Evolutionary conservation across 2,888 invertebrate species (phyloP).

Genomic region (Thereva unica): DNA sequence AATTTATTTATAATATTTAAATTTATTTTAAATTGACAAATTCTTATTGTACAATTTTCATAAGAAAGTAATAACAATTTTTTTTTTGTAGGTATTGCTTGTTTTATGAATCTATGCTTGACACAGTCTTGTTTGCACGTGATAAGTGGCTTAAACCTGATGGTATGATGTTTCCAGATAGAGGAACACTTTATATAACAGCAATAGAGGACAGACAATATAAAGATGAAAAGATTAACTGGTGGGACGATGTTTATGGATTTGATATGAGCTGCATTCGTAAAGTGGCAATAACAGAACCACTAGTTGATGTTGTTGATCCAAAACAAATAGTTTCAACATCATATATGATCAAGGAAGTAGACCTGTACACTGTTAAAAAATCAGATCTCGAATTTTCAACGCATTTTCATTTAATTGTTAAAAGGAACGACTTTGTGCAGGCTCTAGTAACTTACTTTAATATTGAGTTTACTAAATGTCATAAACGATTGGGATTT

Average conservation of each 20-base stretch:
- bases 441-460: slow-evolving; percentile 99
- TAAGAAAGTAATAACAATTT: neutral
- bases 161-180: slow-evolving; percentile 92
- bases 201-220: slow-evolving; percentile 97
- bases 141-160: slow-evolving; percentile 95
- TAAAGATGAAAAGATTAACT: slow-evolving; percentile 99
- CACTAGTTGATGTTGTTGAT: slow-evolving; percentile 97
- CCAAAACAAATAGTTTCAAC: slow-evolving; percentile 98
- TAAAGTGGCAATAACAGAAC: slow-evolving; percentile 97
- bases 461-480: slow-evolving; percentile 99
- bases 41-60: neutral
- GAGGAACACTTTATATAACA: slow-evolving; percentile 92
- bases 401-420: slow-evolving; percentile 81
- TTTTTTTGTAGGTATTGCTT: slow-evolving; percentile 66
- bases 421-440: slow-evolving; percentile 91
- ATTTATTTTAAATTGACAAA: too few species aligned
- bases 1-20: too few species aligned
- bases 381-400: slow-evolving; percentile 92
- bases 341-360: slow-evolving; percentile 92
- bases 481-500: slow-evolving; percentile 97
- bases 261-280: slow-evolving; percentile 99
- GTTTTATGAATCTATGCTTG: slow-evolving; percentile 99
- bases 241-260: slow-evolving; percentile 99
- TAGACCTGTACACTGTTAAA: slow-evolving; percentile 97
- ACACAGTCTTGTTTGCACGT: slow-evolving; percentile 96